Conservation (phyloP, 2,888 invertebrate species). For the Drosophila testacea region DNA sequence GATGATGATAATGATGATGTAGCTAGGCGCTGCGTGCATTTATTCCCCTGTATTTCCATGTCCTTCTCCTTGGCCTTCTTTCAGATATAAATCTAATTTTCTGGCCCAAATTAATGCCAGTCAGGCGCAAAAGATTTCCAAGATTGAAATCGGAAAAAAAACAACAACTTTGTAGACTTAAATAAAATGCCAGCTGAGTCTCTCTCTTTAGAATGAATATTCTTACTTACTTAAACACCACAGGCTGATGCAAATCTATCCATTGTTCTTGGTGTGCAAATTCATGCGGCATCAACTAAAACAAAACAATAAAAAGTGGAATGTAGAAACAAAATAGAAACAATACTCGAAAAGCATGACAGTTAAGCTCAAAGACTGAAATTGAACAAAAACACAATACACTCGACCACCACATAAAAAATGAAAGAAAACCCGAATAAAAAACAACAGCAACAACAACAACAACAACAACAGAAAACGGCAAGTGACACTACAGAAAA, state of each 20-base stretch:
- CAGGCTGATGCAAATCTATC: constrained; percentile 39
- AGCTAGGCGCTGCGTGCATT: constrained; percentile 16
- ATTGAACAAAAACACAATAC: constrained; percentile 49
- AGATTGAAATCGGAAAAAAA: constrained; percentile 17
- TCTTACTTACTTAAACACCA: neutral
- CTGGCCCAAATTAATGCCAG: constrained; percentile 40
- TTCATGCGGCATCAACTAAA: constrained; percentile 39
- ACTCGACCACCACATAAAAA: constrained; percentile 1
- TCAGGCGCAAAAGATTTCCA: constrained; percentile 40
- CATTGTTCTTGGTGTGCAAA: constrained; percentile 12
- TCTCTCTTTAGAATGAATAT: neutral
- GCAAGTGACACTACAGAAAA: constrained; percentile 34
- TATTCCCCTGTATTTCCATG: constrained; percentile 2
- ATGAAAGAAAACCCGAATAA: constrained; percentile 8
- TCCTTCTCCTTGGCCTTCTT: constrained; percentile 13
- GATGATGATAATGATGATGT: constrained; percentile 33
- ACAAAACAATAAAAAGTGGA: constrained; percentile 56
- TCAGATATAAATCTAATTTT: constrained; percentile 41
- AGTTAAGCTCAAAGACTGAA: constrained; percentile 68
- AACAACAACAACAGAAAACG: constrained; percentile 5
- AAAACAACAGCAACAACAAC: too few species aligned
- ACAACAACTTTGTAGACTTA: constrained; percentile 27
- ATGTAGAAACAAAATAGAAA: constrained; percentile 35
- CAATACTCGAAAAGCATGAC: constrained; percentile 51
- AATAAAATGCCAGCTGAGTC: constrained; percentile 44